Conservation (phyloP, 1,140 invertebrate genomes). For the Lepidotrigona ventralis region DNA sequence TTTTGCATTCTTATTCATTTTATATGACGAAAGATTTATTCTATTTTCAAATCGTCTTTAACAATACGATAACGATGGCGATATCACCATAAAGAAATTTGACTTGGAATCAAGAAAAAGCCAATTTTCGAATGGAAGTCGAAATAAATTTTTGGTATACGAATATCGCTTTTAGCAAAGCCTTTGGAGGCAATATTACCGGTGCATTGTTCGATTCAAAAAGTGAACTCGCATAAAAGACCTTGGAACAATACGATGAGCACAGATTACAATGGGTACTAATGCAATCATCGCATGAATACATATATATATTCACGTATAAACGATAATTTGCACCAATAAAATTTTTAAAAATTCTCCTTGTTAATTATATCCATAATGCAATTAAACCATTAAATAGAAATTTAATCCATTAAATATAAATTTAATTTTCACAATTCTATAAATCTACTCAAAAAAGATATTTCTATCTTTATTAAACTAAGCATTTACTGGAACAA, state of each 20-base stretch:
- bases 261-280: constrained; percentile 52
- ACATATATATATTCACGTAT: not conserved
- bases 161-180: not conserved
- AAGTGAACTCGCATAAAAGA: constrained; percentile 45
- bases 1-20: not conserved
- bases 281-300: constrained; percentile 57
- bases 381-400: not conserved
- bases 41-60: not conserved
- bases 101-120: not conserved
- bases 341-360: not conserved
- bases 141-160: not conserved
- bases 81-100: not conserved
- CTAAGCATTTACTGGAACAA: not conserved
- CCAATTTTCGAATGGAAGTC: constrained; percentile 9
- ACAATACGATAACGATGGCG: not conserved
- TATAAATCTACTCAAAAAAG: not conserved
- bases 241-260: constrained; percentile 63
- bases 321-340: not conserved
- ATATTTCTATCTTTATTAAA: not conserved
- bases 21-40: not conserved
- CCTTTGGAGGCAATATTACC: not conserved
- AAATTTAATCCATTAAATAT: no score
- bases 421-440: not conserved
- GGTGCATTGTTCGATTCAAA: constrained; percentile 26
- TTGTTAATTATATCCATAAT: not conserved